These are phyloP conservation scores for Habrosyne pyritoides DNA, from an alignment of 2,888 invertebrate species.

Conservation along the genomic window DNA sequence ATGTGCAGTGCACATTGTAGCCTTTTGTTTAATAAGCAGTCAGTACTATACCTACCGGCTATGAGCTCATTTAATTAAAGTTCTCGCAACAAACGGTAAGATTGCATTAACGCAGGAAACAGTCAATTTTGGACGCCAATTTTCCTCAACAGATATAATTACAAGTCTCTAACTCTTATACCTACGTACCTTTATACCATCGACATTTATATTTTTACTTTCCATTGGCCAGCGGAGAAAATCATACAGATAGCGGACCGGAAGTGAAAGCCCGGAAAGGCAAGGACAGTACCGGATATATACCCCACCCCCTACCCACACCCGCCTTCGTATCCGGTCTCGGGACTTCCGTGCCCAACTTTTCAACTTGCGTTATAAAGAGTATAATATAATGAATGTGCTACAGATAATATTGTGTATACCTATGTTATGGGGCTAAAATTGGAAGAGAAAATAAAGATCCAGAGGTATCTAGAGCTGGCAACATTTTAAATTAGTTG, in stretches of 20 bases:
- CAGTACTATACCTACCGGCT: too few species aligned
- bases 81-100: neutral
- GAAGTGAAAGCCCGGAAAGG: slow-evolving; percentile 61
- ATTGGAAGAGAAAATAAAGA: too few species aligned
- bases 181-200: neutral
- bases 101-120: neutral
- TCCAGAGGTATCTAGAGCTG: too few species aligned
- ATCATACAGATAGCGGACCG: slow-evolving; percentile 50
- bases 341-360: slow-evolving; percentile 56
- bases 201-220: slow-evolving; percentile 14
- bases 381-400: slow-evolving; percentile 25
- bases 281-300: slow-evolving; percentile 55
- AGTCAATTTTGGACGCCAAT: neutral
- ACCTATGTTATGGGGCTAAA: too few species aligned
- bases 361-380: slow-evolving; percentile 40
- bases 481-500: too few species aligned
- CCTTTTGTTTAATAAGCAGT: too few species aligned
- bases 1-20: too few species aligned
- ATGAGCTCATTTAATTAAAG: neutral
- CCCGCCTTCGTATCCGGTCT: slow-evolving; percentile 51
- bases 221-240: slow-evolving; percentile 26
- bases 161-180: too few species aligned
- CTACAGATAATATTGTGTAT: too few species aligned
- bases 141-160: neutral
- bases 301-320: slow-evolving; percentile 32